Conservation (phyloP, 2,888 invertebrate species). For the Cephus pygmeus region DNA sequence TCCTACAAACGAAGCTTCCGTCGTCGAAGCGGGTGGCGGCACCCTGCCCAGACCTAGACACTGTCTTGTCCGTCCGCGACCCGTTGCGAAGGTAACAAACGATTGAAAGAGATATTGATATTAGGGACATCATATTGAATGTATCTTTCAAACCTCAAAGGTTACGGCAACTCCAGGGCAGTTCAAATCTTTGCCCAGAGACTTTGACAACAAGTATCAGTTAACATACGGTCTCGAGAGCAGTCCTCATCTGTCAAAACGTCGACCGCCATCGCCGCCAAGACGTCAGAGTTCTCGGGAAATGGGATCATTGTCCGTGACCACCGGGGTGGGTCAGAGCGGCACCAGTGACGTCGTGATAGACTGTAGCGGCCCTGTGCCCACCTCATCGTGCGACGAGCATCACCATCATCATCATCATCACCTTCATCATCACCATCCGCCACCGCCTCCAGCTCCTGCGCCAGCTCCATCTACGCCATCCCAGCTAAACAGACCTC, state of each 20-base stretch:
- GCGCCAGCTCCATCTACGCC: slow-evolving; percentile 75
- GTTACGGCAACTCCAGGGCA: slow-evolving; percentile 64
- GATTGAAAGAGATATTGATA: background rate
- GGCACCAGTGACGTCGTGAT: slow-evolving; percentile 59
- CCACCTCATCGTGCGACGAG: slow-evolving; percentile 65
- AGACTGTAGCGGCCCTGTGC: slow-evolving; percentile 65
- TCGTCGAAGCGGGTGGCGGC: slow-evolving; percentile 77
- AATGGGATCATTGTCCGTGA: slow-evolving; percentile 35
- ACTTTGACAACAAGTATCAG: slow-evolving; percentile 68
- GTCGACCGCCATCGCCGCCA: slow-evolving; percentile 85
- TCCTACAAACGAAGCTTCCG: slow-evolving; percentile 81
- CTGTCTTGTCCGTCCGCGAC: slow-evolving; percentile 82
- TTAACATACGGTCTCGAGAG: slow-evolving; percentile 66
- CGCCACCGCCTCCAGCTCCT: slow-evolving; percentile 72
- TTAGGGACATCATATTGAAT: background rate
- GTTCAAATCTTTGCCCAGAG: slow-evolving; percentile 69
- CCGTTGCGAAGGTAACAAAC: slow-evolving; percentile 77
- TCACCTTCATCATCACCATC: slow-evolving; percentile 23
- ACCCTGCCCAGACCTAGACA: slow-evolving; percentile 85
- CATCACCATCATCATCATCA: slow-evolving; percentile 56
- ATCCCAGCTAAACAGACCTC: slow-evolving; percentile 66
- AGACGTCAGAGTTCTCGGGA: slow-evolving; percentile 73
- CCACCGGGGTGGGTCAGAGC: slow-evolving; percentile 41
- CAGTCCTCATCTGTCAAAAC: slow-evolving; percentile 81
- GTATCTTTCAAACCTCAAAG: slow-evolving; percentile 27